Conservation (phyloP, 1,140 invertebrate species). For the Zelostemma sp. region DNA sequence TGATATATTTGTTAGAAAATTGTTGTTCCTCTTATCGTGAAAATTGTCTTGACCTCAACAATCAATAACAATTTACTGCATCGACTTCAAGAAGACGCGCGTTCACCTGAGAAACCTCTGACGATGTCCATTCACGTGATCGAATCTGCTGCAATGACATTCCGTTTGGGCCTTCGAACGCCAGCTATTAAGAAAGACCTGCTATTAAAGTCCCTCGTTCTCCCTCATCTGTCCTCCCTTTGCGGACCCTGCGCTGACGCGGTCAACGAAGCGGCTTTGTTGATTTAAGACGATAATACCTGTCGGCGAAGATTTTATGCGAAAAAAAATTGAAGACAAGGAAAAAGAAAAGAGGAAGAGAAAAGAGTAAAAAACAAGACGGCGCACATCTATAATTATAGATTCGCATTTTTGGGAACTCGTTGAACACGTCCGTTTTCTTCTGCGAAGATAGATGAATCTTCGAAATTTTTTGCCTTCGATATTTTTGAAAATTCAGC, state of each 20-base stretch:
- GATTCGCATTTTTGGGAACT: conserved; percentile 62
- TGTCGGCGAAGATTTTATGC: conserved; percentile 60
- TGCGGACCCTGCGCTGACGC: conserved; percentile 38
- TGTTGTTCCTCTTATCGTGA: no score
- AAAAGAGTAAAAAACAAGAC: conserved; percentile 45
- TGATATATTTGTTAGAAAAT: no score
- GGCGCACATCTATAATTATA: conserved; percentile 63
- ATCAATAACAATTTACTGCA: not conserved
- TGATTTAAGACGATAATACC: conserved; percentile 68
- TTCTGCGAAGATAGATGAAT: conserved; percentile 37
- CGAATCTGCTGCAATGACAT: conserved; percentile 66
- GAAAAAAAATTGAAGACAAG: conserved; percentile 53
- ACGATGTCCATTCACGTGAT: conserved; percentile 55
- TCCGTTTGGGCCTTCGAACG: conserved; percentile 57
- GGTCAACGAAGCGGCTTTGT: conserved; percentile 60
- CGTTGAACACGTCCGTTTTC: conserved; percentile 48
- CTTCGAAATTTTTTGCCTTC: no score
- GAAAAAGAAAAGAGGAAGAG: conserved; percentile 35
- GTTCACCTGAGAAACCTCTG: conserved; percentile 43
- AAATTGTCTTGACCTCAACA: no score
- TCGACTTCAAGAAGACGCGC: no score
- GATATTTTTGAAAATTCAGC: no score
- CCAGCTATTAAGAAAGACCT: conserved; percentile 65
- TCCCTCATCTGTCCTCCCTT: conserved; percentile 16
- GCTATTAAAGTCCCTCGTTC: conserved; percentile 60